Conservation (phyloP, 2,113 vertebrate species). For the Nestor notabilis region DNA sequence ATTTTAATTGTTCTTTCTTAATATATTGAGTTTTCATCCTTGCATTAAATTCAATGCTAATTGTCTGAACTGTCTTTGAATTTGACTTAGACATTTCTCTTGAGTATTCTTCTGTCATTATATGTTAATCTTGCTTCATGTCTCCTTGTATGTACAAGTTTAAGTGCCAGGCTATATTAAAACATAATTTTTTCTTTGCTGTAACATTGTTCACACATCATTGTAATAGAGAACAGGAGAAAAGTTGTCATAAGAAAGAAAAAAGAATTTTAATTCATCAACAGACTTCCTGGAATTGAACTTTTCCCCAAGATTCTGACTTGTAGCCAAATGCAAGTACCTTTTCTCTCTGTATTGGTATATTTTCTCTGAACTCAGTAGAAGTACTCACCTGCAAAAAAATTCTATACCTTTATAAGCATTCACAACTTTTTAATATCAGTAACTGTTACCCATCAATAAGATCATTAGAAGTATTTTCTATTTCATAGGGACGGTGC, state of each 20-base stretch:
- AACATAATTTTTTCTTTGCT: fast-evolving
- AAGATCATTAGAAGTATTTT: not conserved
- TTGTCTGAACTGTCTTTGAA: not conserved
- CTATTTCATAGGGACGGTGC: not conserved
- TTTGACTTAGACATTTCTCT: not conserved
- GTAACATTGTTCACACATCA: not conserved
- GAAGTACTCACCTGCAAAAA: not conserved
- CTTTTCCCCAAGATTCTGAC: not conserved
- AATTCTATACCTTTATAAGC: not conserved
- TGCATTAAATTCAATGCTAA: not conserved
- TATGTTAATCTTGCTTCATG: not conserved
- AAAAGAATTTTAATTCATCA: not conserved
- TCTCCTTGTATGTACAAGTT: not conserved
- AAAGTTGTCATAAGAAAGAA: not conserved
- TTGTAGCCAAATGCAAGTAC: not conserved
- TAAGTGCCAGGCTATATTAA: not conserved
- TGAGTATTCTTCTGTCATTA: not conserved
- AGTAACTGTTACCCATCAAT: not conserved
- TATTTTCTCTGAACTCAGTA: not conserved
- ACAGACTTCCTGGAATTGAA: not conserved
- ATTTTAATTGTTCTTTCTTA: not conserved
- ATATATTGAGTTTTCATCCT: not conserved
- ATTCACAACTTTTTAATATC: not conserved
- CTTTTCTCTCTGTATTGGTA: not conserved
- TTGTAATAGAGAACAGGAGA: not conserved